Percentiles rank a stretch among this genome's conserved stretches.
Evolutionary conservation across 2,888 invertebrate genomes (phyloP).

Genomic region (Hydrotaea cyrtoneurina): DNA sequence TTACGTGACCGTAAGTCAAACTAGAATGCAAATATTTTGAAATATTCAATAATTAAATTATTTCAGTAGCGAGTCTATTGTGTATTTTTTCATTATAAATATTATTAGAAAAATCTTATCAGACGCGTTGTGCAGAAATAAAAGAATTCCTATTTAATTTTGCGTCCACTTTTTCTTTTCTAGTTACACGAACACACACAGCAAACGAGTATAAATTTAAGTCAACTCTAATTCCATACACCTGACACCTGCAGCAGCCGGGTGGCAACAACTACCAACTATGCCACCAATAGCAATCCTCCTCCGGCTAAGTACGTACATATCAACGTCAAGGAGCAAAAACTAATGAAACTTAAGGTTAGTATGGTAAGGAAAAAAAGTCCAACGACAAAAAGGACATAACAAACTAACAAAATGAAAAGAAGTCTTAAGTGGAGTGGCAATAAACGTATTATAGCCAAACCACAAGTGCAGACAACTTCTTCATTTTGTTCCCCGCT

Average conservation of each 20-base stretch:
- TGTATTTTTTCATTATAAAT: too few species aligned
- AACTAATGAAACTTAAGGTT: slow-evolving; percentile 22
- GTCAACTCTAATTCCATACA: slow-evolving; percentile 53
- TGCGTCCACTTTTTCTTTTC: not conserved
- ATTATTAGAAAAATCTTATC: too few species aligned
- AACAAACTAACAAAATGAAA: not conserved
- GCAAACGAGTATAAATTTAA: slow-evolving; percentile 28
- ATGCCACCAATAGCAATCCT: not conserved
- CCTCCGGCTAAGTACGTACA: not conserved
- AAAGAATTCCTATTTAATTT: too few species aligned
- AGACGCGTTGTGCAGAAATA: too few species aligned
- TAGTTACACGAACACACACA: not conserved
- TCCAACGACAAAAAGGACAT: not conserved
- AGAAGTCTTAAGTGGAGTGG: slow-evolving; percentile 41
- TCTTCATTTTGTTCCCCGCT: slow-evolving; percentile 44
- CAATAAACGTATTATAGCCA: slow-evolving; percentile 57
- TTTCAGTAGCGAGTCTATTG: too few species aligned
- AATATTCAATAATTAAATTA: too few species aligned
- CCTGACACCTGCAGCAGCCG: slow-evolving; percentile 48
- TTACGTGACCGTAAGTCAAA: too few species aligned
- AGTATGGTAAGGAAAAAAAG: not conserved
- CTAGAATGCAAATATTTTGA: too few species aligned
- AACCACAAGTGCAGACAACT: slow-evolving; percentile 57
- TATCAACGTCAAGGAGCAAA: slow-evolving; percentile 20
- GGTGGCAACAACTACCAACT: slow-evolving; percentile 38